These are phyloP conservation scores for Eurystomus gularis DNA, from an alignment of 2,113 vertebrate species.

Conservation along the genomic window DNA sequence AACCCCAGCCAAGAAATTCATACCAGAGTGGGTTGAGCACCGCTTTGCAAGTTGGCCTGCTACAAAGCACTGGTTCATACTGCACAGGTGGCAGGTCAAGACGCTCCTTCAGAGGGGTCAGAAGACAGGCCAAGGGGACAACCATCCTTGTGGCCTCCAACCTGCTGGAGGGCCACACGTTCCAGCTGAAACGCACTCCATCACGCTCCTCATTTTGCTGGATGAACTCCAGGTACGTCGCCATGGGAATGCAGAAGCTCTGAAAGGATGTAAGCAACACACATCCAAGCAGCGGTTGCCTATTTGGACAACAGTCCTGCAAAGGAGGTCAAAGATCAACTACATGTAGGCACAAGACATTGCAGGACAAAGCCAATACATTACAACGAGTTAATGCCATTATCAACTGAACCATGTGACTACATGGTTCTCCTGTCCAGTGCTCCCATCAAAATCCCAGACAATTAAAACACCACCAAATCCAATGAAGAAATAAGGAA, in stretches of 20 bases:
- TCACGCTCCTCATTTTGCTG: constrained; percentile 96
- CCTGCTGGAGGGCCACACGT: constrained; percentile 95
- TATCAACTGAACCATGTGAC: background rate
- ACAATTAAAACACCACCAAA: background rate
- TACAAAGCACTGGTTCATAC: constrained; percentile 93
- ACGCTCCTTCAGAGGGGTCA: constrained; percentile 92
- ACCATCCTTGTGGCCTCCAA: constrained; percentile 94
- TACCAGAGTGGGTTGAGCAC: constrained; percentile 97
- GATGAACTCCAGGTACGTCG: constrained; percentile 95
- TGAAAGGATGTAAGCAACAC: background rate
- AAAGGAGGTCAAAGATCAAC: background rate
- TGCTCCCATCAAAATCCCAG: background rate
- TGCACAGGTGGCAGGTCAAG: constrained; percentile 91
- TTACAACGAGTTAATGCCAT: background rate
- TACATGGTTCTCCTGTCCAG: background rate
- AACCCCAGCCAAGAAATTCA: constrained; percentile 8
- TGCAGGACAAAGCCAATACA: background rate
- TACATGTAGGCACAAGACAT: background rate
- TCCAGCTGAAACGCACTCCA: constrained; percentile 97
- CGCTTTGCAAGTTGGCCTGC: constrained; percentile 90
- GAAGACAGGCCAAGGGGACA: constrained; percentile 92
- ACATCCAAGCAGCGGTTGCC: fast-evolving
- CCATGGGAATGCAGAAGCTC: constrained; percentile 76
- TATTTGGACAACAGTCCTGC: background rate
- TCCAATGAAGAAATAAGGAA: background rate